Evolutionary conservation across 2,888 invertebrate species (phyloP).

Genomic region (Atrina japonica): DNA sequence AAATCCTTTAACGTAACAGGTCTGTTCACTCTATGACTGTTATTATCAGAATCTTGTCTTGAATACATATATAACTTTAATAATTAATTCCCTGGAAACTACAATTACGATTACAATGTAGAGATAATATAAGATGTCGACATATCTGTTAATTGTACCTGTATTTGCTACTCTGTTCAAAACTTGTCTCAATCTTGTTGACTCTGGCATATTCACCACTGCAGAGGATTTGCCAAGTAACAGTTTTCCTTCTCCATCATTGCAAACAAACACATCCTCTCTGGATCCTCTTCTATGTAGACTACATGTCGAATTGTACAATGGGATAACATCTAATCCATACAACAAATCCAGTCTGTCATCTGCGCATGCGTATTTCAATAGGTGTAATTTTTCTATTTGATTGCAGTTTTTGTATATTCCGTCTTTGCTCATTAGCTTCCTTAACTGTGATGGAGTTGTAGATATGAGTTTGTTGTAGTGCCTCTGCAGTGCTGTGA

Average conservation of each 20-base stretch:
- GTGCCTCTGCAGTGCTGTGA: background rate
- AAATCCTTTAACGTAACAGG: no score
- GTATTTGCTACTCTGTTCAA: background rate
- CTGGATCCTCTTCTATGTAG: no score
- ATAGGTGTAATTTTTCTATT: background rate
- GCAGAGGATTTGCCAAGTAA: background rate
- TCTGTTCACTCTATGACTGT: no score
- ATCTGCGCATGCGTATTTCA: background rate
- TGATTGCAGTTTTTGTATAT: background rate
- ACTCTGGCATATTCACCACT: background rate
- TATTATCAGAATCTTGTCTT: no score
- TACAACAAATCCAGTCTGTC: background rate
- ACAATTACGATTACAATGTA: no score
- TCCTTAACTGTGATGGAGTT: background rate
- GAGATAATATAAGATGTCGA: no score
- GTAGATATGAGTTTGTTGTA: background rate
- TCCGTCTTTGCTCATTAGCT: background rate
- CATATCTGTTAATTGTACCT: no score
- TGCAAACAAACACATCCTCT: background rate
- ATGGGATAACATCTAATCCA: constrained; percentile 1
- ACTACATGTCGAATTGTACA: background rate
- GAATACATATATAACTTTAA: no score
- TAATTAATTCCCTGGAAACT: no score
- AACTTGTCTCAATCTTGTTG: background rate
- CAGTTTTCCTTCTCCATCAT: background rate